Evolutionary conservation across 2,797 vertebrate species (phyloP).

Genomic region (Lophotriccus pileatus): DNA sequence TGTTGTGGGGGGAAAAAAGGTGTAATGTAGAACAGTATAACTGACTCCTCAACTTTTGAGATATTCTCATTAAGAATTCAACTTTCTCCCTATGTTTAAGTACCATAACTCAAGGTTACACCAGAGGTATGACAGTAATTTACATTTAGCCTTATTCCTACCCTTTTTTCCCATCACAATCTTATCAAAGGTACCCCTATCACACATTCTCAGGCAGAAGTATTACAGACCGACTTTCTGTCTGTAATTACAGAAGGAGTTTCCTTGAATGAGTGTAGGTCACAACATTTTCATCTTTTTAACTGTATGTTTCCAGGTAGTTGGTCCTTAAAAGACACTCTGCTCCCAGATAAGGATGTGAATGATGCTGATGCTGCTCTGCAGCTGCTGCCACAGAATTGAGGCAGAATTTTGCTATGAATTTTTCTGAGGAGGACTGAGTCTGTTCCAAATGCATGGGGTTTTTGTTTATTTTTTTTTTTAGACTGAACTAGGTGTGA

Average conservation of each 20-base stretch:
- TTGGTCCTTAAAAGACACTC: background rate
- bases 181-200: background rate
- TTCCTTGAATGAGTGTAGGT: background rate
- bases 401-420: background rate
- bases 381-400: background rate
- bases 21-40: background rate
- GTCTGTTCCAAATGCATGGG: background rate
- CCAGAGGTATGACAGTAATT: background rate
- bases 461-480: background rate
- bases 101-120: background rate
- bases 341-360: background rate
- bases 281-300: background rate
- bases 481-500: background rate
- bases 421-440: background rate
- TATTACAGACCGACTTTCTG: background rate
- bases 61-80: background rate
- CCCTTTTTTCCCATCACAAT: background rate
- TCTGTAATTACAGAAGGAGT: background rate
- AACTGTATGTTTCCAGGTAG: background rate
- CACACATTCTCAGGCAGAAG: background rate
- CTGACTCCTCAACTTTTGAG: background rate
- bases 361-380: background rate
- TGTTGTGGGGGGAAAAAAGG: fast-evolving
- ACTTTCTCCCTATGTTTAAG: background rate
- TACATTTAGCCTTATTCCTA: background rate